Conservation (phyloP, 2,888 invertebrate species). For the Phania funesta region DNA sequence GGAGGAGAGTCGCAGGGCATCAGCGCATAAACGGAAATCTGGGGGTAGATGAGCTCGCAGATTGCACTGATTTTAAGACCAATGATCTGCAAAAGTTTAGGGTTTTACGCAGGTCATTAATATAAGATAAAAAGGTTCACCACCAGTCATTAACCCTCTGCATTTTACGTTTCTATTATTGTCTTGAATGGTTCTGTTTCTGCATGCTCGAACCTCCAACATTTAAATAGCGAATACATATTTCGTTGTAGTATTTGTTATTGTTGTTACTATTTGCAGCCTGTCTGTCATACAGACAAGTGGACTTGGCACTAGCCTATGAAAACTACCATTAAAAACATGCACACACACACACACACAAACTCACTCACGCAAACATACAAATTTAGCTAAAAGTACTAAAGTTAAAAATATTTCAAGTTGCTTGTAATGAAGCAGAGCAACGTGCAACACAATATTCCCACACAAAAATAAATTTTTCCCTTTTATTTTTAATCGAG, state of each 20-base stretch:
- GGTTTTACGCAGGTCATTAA: too few relatives aligned
- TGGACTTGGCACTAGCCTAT: slow-evolving; percentile 65
- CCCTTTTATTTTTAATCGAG: neutral
- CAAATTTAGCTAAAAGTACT: neutral
- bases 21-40: too few relatives aligned
- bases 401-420: neutral
- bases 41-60: too few relatives aligned
- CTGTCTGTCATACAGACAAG: slow-evolving; percentile 61
- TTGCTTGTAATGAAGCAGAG: neutral
- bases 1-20: too few relatives aligned
- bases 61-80: too few relatives aligned
- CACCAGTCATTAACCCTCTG: too few relatives aligned
- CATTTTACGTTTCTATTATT: too few relatives aligned
- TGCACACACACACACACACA: too few relatives aligned
- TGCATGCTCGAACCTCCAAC: neutral
- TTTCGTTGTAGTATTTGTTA: neutral
- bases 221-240: slow-evolving; percentile 9
- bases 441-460: slow-evolving; percentile 13
- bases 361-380: too few relatives aligned
- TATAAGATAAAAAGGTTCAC: too few relatives aligned
- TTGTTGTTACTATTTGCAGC: neutral
- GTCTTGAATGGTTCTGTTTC: neutral
- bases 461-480: neutral
- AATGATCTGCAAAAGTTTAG: too few relatives aligned
- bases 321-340: slow-evolving; percentile 23